These are phyloP conservation scores for Sciurus vulgaris DNA, from an alignment of 2,797 vertebrate species.

Conservation along the genomic window DNA sequence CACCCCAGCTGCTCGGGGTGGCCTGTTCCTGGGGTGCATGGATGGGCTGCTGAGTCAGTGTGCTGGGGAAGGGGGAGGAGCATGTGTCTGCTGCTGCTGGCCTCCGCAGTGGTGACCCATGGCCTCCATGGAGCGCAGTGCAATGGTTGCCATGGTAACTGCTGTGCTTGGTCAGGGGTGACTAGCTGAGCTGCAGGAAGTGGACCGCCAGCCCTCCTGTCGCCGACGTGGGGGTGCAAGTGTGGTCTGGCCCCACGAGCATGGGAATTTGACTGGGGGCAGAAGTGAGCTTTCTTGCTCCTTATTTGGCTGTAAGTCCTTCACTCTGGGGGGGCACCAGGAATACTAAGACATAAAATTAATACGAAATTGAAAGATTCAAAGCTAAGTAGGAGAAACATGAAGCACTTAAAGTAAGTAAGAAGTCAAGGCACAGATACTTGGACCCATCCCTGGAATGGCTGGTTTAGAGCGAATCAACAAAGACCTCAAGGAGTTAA, in stretches of 20 bases:
- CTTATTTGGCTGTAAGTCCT: not conserved
- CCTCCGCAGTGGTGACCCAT: conserved; percentile 71
- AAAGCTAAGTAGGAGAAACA: not conserved
- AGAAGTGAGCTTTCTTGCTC: not conserved
- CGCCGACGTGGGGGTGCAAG: not conserved
- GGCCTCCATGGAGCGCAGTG: conserved; percentile 71
- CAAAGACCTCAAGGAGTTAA: not conserved
- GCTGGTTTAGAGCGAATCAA: not conserved
- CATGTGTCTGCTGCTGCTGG: conserved; percentile 4
- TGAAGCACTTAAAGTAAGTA: accelerated
- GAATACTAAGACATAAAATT: not conserved
- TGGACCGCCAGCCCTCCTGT: not conserved
- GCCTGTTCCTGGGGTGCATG: not conserved
- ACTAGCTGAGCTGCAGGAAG: conserved; percentile 60
- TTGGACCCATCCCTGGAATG: accelerated
- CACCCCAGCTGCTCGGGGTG: not conserved
- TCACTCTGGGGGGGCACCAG: not conserved
- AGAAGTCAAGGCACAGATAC: not conserved
- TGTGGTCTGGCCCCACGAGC: not conserved
- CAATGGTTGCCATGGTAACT: conserved; percentile 75
- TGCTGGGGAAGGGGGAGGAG: not conserved
- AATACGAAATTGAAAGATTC: not conserved
- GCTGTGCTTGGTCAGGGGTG: conserved; percentile 75
- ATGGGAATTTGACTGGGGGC: not conserved
- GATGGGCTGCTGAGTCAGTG: conserved; percentile 67